Evolutionary conservation across 2,113 vertebrate genomes (phyloP).

Genomic region (Daboia siamensis): DNA sequence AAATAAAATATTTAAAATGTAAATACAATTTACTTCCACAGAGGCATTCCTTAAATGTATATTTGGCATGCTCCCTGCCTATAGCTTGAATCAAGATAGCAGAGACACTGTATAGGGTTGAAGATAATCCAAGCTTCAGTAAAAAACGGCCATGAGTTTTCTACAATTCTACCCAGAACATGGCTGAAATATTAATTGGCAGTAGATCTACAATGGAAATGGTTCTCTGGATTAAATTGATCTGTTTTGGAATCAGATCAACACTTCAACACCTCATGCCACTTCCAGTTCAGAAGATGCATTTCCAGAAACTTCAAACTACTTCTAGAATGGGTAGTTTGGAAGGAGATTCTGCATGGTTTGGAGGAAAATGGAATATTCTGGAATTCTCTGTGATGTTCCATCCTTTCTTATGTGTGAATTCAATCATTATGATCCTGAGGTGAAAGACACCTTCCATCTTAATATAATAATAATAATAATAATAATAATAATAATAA

Average conservation of each 20-base stretch:
- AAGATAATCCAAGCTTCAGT: not conserved
- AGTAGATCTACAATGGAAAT: not conserved
- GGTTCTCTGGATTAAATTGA: not conserved
- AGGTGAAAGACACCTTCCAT: not conserved
- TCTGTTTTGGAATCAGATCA: not conserved
- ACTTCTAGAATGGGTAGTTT: not conserved
- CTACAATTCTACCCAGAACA: not conserved
- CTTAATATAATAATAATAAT: not conserved
- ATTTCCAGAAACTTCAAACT: not conserved
- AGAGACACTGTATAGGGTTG: not conserved
- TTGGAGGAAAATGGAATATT: not conserved
- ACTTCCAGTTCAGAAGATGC: not conserved
- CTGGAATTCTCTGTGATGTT: not conserved
- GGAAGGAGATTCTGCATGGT: not conserved
- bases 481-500: too few relatives aligned
- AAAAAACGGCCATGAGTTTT: not conserved
- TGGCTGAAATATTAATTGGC: not conserved
- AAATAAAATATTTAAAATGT: not conserved
- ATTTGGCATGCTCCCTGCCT: not conserved
- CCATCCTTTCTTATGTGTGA: not conserved
- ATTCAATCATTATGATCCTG: not conserved
- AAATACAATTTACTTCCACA: not conserved
- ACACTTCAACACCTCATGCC: not conserved
- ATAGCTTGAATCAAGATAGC: not conserved
- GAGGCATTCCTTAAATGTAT: not conserved